These are phyloP conservation scores for Diabrotica balteata DNA, from an alignment of 2,888 invertebrate genomes.

Conservation along the genomic window DNA sequence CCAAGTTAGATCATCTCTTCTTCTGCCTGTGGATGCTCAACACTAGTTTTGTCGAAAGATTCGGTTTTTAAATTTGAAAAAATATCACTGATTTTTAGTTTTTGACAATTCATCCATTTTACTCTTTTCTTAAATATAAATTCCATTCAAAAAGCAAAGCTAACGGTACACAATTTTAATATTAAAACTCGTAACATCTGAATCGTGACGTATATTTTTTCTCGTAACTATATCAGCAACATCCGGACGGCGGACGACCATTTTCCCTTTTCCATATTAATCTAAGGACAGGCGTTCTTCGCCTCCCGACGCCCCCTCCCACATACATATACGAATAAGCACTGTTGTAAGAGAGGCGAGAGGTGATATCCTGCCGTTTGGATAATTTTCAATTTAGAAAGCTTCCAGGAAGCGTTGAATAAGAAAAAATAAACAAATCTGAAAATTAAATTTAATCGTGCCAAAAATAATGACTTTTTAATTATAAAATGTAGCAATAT, in stretches of 20 bases:
- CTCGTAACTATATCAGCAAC: slow-evolving; percentile 22
- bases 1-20: no score
- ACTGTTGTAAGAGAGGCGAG: slow-evolving; percentile 2
- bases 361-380: slow-evolving; percentile 6
- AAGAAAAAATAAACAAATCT: background rate
- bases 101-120: background rate
- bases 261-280: slow-evolving; percentile 43
- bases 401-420: background rate
- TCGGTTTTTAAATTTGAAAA: no score
- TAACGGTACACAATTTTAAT: slow-evolving; percentile 13
- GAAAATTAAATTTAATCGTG: no score
- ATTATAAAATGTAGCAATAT: no score
- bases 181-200: slow-evolving; percentile 4
- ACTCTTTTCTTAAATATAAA: background rate
- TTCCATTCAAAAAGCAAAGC: background rate
- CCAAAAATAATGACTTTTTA: no score
- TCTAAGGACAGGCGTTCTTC: slow-evolving; percentile 35
- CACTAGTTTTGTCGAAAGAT: no score
- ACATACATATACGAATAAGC: slow-evolving; percentile 37
- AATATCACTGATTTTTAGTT: no score
- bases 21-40: no score
- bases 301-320: slow-evolving; percentile 29
- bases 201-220: slow-evolving; percentile 15
- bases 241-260: slow-evolving; percentile 38
- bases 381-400: slow-evolving; percentile 9